Base-by-base conservation (phyloP, 1,140 invertebrate genomes). In the Schlechtendalia chinensis region DNA sequence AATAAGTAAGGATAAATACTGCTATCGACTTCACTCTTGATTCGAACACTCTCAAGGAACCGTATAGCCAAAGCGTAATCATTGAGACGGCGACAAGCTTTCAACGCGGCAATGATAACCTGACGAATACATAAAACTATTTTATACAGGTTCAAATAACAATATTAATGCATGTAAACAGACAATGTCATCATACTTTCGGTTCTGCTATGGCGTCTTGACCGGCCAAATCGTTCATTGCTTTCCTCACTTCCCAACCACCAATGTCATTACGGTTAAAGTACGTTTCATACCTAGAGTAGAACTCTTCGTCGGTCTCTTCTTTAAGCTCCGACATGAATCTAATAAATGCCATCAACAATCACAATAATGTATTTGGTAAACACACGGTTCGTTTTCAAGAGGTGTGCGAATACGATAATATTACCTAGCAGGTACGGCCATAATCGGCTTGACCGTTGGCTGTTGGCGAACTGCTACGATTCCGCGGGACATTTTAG, bases 131-230 rank as follows among this genome's bases (percentile, higher is more conserved):
- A 59, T 12, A 29, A n/a, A 17, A 56, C 14, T 17, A 53, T 6
- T 39, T 16, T 12, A 45, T 39, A 65, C 19, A 19, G 10, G 61
- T 50, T 50, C 47, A 50, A 50, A 50, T 50, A 50, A 5, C 14
- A 50, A 50, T 50, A 50, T 12, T 6, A 50, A 50, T 50, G 11
- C 47, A 50, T 50, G 12, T 58, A 14, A 59, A 59, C 3, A 59
- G 12, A 24, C 24, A 5, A 45, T 11, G 22, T 8, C 14, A 67
- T 22, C 65, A 67, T 47, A 99, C 94, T 85, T 90, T 93, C 75
- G 98, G 98, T 85, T 99, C 97, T 8, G 98, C 97, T 58, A 99
- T 91, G 83, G 96, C 88, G 89, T 99, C 97, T 90, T 94, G 92
- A 83, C 88, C 86, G 72, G 86, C 85, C 53, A 94, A 84, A 85